Percentiles rank a stretch among this genome's conserved stretches.
phyloP scores from a whole-genome alignment of 2,888 invertebrate species.

The Chorisops tibialis region DNA sequence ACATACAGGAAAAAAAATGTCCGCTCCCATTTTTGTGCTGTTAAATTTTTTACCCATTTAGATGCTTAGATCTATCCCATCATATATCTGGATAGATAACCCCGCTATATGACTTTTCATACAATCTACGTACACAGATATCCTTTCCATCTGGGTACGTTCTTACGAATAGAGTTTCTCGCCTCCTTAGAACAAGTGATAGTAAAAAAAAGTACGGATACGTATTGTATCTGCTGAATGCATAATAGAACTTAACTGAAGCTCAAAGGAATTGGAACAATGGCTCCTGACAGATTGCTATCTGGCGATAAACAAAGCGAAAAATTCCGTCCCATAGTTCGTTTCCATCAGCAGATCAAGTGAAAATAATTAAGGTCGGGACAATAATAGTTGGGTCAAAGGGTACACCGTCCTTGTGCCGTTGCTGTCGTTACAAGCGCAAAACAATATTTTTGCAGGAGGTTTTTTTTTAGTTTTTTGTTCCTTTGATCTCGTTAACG shows the following conservation, averaged over 20 bases:
- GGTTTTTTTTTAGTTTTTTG: background rate
- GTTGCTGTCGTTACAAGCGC: background rate
- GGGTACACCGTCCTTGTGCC: background rate
- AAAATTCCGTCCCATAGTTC: background rate
- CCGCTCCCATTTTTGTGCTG: too few relatives aligned
- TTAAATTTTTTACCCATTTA: too few relatives aligned
- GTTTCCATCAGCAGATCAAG: background rate
- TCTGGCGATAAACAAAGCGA: conserved; percentile 13
- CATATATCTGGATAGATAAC: too few relatives aligned
- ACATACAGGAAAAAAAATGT: too few relatives aligned
- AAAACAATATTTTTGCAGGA: background rate
- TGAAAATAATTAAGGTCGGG: conserved; percentile 5
- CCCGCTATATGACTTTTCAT: too few relatives aligned
- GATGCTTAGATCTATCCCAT: too few relatives aligned
- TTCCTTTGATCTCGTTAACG: background rate
- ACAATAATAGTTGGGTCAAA: background rate
- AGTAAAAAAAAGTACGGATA: too few relatives aligned
- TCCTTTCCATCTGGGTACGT: too few relatives aligned
- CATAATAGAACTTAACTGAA: background rate
- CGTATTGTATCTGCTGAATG: too few relatives aligned
- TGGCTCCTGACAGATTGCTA: background rate
- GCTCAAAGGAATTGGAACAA: conserved; percentile 5
- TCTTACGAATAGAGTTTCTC: too few relatives aligned
- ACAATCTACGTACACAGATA: too few relatives aligned
- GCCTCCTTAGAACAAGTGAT: too few relatives aligned